Percentiles rank a stretch among this genome's conserved stretches.
Evolutionary conservation across 2,888 invertebrate genomes (phyloP).

Genomic region (Caenorhabditis japonica): DNA sequence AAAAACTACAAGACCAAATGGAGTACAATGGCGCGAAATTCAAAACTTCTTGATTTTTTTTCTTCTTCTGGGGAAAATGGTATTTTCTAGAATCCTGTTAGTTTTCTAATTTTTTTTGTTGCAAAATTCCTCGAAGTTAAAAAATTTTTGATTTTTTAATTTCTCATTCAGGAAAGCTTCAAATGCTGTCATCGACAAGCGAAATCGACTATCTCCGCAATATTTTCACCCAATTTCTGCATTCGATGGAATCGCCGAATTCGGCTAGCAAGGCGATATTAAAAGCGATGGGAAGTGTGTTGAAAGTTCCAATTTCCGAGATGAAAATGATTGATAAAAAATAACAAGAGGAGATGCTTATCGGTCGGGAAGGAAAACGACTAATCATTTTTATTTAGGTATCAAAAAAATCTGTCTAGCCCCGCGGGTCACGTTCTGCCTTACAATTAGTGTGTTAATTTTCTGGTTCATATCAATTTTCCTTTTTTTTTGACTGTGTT

Average conservation of each 20-base stretch:
- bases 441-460: conserved; percentile 34
- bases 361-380: neutral
- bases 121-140: neutral
- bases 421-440: conserved; percentile 26
- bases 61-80: too few species aligned
- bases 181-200: conserved; percentile 50
- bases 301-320: conserved; percentile 49
- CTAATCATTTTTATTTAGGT: neutral
- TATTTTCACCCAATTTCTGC: conserved; percentile 48
- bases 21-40: too few species aligned
- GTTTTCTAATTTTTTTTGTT: too few species aligned
- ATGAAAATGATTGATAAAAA: conserved; percentile 55
- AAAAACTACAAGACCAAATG: too few species aligned
- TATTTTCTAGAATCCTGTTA: neutral
- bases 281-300: conserved; percentile 53
- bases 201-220: conserved; percentile 56
- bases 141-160: neutral
- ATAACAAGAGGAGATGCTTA: conserved; percentile 22
- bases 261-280: conserved; percentile 44
- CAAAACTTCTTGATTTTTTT: too few species aligned
- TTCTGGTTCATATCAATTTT: conserved; percentile 36
- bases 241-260: conserved; percentile 49
- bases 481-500: neutral
- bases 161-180: conserved; percentile 43
- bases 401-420: conserved; percentile 19